Conservation (phyloP, 2,113 vertebrate species). For the Hyaena hyaena region DNA sequence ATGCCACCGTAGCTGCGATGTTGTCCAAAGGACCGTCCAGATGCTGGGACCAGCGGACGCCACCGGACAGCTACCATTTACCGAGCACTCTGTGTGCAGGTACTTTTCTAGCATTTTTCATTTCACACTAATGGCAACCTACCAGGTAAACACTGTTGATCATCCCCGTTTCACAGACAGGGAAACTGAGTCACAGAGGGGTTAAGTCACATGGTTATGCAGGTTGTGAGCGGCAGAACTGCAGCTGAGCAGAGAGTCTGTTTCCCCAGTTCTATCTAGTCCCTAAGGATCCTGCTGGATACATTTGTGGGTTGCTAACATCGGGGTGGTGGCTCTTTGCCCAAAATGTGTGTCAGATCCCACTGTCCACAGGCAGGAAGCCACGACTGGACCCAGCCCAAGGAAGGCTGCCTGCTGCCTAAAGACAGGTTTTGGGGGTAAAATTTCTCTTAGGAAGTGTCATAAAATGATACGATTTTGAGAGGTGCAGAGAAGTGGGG, state of each 20-base stretch:
- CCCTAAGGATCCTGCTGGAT: background rate
- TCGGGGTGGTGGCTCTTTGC: background rate
- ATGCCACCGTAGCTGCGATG: background rate
- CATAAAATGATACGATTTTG: constrained; percentile 15
- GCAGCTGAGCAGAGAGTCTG: background rate
- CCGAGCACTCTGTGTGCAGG: background rate
- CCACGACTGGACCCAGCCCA: background rate
- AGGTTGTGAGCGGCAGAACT: background rate
- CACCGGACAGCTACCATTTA: background rate
- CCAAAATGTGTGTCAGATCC: background rate
- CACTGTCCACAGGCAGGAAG: background rate
- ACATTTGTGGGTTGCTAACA: background rate
- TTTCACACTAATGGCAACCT: background rate
- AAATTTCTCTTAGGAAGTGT: constrained; percentile 30
- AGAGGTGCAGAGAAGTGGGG: background rate
- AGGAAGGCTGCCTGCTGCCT: background rate
- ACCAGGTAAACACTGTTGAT: background rate
- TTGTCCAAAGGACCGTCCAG: background rate
- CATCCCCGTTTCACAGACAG: background rate
- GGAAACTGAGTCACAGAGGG: background rate
- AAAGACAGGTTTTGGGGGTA: background rate
- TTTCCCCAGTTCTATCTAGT: background rate
- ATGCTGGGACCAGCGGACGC: background rate
- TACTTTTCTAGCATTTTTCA: background rate
- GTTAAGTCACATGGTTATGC: background rate